These are phyloP conservation scores for Cryptoblepharus egeriae DNA, from an alignment of 2,797 vertebrate species.

Conservation along the genomic window DNA sequence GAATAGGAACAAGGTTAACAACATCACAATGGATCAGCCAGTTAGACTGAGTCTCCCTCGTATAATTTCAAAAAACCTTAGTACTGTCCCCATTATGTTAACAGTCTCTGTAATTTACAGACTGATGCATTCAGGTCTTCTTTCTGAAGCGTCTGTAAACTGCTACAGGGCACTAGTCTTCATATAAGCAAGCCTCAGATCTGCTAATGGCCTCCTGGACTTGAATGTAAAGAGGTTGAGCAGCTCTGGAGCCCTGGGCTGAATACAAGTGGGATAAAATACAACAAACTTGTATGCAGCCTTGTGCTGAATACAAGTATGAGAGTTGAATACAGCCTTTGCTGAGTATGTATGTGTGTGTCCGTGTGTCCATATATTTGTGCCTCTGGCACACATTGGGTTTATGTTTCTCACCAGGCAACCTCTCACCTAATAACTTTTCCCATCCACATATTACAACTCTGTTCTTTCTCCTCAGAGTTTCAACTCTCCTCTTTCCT, in stretches of 20 bases:
- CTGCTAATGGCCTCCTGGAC: background rate
- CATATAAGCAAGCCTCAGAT: background rate
- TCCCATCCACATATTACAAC: background rate
- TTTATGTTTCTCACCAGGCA: too few relatives aligned
- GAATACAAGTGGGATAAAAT: too few relatives aligned
- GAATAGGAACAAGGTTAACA: background rate
- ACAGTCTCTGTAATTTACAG: background rate
- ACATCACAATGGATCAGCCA: background rate
- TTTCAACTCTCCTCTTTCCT: background rate
- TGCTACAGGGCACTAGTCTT: background rate
- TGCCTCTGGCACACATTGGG: too few relatives aligned
- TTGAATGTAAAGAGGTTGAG: background rate
- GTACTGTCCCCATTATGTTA: background rate
- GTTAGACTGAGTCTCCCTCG: background rate
- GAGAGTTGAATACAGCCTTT: too few relatives aligned
- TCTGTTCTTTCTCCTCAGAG: background rate
- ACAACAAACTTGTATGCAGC: too few relatives aligned
- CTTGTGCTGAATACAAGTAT: background rate
- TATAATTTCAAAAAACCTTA: background rate
- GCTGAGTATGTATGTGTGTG: too few relatives aligned
- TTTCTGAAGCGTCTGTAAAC: background rate
- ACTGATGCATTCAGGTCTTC: background rate
- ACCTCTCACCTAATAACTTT: background rate
- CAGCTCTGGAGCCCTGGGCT: background rate
- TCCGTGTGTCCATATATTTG: too few relatives aligned